Conservation (phyloP, 2,888 invertebrate species). For the Poecilus cupreus region DNA sequence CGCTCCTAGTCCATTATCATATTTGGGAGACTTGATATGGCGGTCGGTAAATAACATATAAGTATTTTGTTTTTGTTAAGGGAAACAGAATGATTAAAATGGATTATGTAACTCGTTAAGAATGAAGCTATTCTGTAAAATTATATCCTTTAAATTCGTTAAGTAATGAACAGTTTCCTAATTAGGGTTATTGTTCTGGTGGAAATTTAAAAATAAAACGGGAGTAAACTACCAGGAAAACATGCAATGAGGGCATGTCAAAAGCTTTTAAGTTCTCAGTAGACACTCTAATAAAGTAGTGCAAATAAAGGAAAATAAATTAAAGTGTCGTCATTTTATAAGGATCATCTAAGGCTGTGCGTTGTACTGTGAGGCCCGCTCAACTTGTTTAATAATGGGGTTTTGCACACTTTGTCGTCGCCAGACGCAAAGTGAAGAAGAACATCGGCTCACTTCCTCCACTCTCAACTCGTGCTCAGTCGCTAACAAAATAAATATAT, state of each 20-base stretch:
- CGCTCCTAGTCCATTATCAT: too few species aligned
- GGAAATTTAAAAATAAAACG: slow-evolving; percentile 34
- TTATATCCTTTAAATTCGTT: not conserved
- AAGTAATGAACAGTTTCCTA: slow-evolving; percentile 6
- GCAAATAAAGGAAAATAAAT: slow-evolving; percentile 52
- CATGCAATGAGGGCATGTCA: slow-evolving; percentile 19
- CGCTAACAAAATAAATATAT: too few species aligned
- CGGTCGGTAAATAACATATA: too few species aligned
- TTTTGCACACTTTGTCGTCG: slow-evolving; percentile 30
- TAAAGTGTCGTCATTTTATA: slow-evolving; percentile 48
- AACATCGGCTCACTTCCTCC: too few species aligned
- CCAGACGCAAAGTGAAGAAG: too few species aligned
- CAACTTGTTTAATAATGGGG: slow-evolving; percentile 43
- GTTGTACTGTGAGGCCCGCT: not conserved
- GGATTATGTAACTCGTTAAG: too few species aligned
- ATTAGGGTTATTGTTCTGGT: slow-evolving; percentile 12
- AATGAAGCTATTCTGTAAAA: not conserved
- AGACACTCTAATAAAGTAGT: slow-evolving; percentile 41
- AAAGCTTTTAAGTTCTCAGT: slow-evolving; percentile 46
- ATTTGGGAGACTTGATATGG: too few species aligned
- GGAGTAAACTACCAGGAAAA: slow-evolving; percentile 4
- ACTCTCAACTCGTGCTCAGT: too few species aligned
- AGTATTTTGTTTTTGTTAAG: too few species aligned
- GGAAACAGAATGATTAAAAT: too few species aligned
- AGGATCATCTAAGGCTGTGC: slow-evolving; percentile 35